These are phyloP conservation scores for Neoseiulus cucumeris DNA, from an alignment of 1,140 invertebrate genomes.

Conservation along the genomic window DNA sequence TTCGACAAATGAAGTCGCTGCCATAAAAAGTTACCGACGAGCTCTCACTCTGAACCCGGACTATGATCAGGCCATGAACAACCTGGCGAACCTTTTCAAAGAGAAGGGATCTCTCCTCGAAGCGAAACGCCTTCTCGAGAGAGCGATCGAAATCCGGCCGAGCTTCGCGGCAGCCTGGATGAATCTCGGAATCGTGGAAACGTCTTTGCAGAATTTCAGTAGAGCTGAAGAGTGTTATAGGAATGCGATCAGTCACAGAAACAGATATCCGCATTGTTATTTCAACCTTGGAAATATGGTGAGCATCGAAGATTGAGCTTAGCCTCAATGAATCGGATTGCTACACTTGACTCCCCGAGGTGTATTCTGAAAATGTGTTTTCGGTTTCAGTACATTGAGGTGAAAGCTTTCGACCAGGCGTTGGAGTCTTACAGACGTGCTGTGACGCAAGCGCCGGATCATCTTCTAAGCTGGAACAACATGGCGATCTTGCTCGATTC, in stretches of 20 bases:
- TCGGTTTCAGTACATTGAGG: constrained; percentile 38
- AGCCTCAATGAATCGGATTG: no score
- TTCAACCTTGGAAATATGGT: constrained; percentile 87
- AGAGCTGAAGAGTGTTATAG: constrained; percentile 58
- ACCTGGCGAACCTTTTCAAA: constrained; percentile 76
- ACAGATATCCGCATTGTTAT: constrained; percentile 70
- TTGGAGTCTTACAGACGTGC: constrained; percentile 55
- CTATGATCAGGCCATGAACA: constrained; percentile 93
- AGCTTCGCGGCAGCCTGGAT: constrained; percentile 92
- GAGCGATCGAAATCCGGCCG: constrained; percentile 27
- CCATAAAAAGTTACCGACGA: constrained; percentile 52
- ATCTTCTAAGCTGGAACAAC: constrained; percentile 74
- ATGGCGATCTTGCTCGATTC: constrained; percentile 68
- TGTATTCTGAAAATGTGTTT: no score
- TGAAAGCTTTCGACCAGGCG: constrained; percentile 37
- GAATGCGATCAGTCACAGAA: constrained; percentile 42
- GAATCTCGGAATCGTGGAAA: constrained; percentile 82
- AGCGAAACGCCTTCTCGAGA: constrained; percentile 38
- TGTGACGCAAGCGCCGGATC: constrained; percentile 48
- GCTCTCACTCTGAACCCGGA: constrained; percentile 63
- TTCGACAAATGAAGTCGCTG: constrained; percentile 46
- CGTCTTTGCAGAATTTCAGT: constrained; percentile 43
- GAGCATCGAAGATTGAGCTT: no score
- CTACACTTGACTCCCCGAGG: no score
- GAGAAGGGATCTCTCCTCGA: constrained; percentile 46